These are phyloP conservation scores for Tenthredo scrophulariae DNA, from an alignment of 2,888 invertebrate genomes.

Conservation along the genomic window DNA sequence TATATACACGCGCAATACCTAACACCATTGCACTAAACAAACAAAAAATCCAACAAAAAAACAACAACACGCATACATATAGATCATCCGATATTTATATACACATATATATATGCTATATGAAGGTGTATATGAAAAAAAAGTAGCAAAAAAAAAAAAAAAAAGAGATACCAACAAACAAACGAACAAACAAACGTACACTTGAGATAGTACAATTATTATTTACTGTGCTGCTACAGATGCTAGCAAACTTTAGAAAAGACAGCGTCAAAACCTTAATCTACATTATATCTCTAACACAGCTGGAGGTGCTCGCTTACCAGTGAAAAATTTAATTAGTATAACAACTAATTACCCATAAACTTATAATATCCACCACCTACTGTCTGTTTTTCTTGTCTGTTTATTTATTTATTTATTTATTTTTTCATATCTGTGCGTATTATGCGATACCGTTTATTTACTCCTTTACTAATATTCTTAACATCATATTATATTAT, in stretches of 20 bases:
- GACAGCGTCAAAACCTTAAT: constrained; percentile 51
- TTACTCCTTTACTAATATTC: constrained; percentile 32
- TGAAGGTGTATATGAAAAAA: neutral
- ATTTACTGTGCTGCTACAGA: constrained; percentile 32
- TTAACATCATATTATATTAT: constrained; percentile 21
- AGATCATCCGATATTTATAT: neutral
- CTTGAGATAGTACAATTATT: constrained; percentile 28
- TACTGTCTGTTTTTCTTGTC: constrained; percentile 34
- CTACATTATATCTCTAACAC: constrained; percentile 14
- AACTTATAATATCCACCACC: neutral
- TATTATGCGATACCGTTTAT: neutral
- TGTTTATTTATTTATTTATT: constrained; percentile 31
- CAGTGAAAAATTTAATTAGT: constrained; percentile 9
- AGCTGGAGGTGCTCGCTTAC: constrained; percentile 47
- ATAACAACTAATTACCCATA: neutral
- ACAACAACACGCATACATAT: neutral
- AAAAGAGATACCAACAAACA: neutral
- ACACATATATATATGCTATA: neutral
- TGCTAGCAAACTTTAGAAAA: constrained; percentile 53
- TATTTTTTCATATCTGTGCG: neutral
- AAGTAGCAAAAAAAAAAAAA: neutral
- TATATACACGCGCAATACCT: neutral
- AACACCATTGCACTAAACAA: neutral
- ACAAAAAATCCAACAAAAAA: neutral
- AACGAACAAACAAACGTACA: neutral